Percentiles rank a stretch among this genome's conserved stretches.
Conservation (phyloP, 1,140 invertebrate genomes). For the Drosophila sproati region DNA sequence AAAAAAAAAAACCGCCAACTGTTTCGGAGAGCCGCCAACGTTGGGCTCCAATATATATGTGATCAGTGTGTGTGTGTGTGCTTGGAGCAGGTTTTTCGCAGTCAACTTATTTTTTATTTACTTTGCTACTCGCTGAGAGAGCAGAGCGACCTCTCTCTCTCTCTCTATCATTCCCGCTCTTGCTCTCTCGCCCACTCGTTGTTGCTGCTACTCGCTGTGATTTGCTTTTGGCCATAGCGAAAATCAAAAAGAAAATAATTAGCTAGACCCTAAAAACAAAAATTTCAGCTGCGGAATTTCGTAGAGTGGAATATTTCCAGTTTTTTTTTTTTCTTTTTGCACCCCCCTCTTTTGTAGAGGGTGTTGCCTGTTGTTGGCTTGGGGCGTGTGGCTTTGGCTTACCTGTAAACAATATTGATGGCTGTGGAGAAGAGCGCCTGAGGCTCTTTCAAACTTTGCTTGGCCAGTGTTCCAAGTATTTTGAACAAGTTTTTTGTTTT, state of each 20-base stretch:
- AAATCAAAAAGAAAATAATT: constrained; percentile 67
- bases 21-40: constrained; percentile 63
- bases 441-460: constrained; percentile 32
- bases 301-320: constrained; percentile 37
- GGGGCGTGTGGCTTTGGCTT: constrained; percentile 44
- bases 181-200: constrained; percentile 49
- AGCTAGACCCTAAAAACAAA: constrained; percentile 64
- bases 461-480: constrained; percentile 65
- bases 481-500: constrained; percentile 59
- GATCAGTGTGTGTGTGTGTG: constrained; percentile 22
- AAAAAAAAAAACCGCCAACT: constrained; percentile 63
- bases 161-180: constrained; percentile 15
- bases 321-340: constrained; percentile 31
- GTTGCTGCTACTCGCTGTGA: constrained; percentile 53
- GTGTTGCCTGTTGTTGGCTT: constrained; percentile 51
- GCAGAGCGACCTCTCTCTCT: not conserved
- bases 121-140: constrained; percentile 32
- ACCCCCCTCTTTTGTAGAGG: constrained; percentile 28
- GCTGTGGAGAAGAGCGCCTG: constrained; percentile 42
- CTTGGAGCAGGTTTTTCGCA: constrained; percentile 51
- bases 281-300: constrained; percentile 48
- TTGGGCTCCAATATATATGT: constrained; percentile 28
- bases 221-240: constrained; percentile 73
- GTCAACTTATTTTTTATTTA: constrained; percentile 51
- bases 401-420: constrained; percentile 67